phyloP scores from a whole-genome alignment of 2,113 vertebrate genomes.

The Pagrus major region DNA sequence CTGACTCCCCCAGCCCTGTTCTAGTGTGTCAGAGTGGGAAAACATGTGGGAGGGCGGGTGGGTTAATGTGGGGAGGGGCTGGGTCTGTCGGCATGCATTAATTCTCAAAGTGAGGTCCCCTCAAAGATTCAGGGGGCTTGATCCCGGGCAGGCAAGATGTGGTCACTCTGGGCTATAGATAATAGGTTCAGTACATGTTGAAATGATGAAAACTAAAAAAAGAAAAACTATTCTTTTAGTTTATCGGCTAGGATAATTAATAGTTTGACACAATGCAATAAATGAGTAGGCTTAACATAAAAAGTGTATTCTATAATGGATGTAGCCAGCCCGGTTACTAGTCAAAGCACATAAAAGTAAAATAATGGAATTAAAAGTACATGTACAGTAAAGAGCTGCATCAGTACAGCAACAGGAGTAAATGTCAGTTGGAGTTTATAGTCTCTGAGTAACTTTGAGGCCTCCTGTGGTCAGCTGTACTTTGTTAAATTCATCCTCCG shows the following conservation, averaged over 20 bases:
- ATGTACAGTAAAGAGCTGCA: not conserved
- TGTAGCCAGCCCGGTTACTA: not conserved
- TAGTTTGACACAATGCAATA: not conserved
- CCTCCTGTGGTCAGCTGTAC: conserved; percentile 44
- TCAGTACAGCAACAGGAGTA: conserved; percentile 17
- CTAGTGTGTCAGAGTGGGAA: conserved; percentile 22
- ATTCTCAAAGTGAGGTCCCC: conserved; percentile 18
- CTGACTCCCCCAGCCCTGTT: conserved; percentile 7
- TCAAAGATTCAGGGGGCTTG: not conserved
- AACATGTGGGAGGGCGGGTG: not conserved
- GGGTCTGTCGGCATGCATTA: conserved; percentile 64
- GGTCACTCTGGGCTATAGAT: not conserved
- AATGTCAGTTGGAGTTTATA: conserved; percentile 36
- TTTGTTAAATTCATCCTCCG: conserved; percentile 39
- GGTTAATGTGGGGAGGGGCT: not conserved
- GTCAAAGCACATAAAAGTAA: not conserved
- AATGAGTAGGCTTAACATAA: not conserved
- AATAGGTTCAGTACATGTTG: too few species aligned
- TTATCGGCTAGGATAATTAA: not conserved
- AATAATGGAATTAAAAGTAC: not conserved
- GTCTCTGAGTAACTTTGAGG: conserved; percentile 20
- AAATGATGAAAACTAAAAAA: too few species aligned
- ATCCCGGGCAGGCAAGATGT: not conserved
- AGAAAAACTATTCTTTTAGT: not conserved
- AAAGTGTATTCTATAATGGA: not conserved